Percentiles rank a stretch among this genome's conserved stretches.
phyloP scores from a whole-genome alignment of 1,140 invertebrate genomes.

The Procambarus clarkii region DNA sequence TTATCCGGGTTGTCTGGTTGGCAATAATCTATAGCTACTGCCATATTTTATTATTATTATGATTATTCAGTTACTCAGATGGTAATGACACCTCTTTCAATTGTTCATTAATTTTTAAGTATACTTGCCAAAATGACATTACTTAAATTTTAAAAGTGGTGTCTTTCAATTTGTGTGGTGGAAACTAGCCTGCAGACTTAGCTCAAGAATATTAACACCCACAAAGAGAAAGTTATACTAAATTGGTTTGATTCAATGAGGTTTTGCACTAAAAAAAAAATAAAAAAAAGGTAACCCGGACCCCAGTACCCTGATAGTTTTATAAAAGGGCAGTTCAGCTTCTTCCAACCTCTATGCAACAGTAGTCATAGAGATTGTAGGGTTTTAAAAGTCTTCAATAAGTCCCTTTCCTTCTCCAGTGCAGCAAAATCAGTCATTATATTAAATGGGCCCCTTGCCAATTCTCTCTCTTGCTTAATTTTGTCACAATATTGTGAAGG shows the following conservation, averaged over 20 bases:
- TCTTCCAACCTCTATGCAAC: conserved; percentile 40
- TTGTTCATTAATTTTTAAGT: neutral
- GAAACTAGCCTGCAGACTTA: neutral
- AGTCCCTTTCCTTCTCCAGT: neutral
- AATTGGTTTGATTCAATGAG: too few species aligned
- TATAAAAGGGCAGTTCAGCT: conserved; percentile 31
- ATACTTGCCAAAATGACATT: neutral
- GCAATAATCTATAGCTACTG: conserved; percentile 1
- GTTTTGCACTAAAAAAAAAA: too few species aligned
- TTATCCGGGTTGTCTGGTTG: conserved; percentile 17
- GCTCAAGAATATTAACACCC: too few species aligned
- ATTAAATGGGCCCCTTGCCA: conserved; percentile 22
- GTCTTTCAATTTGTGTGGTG: neutral
- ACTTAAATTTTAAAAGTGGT: too few species aligned
- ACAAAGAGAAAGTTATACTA: too few species aligned
- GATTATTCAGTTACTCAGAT: neutral
- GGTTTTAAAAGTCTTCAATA: conserved; percentile 24
- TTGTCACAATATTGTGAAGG: conserved; percentile 1
- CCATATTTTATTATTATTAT: neutral
- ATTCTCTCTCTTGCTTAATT: conserved; percentile 11
- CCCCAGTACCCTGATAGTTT: conserved; percentile 34
- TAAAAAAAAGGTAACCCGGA: neutral
- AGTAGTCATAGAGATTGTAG: conserved; percentile 46
- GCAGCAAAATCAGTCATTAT: conserved; percentile 8
- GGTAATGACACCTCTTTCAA: too few species aligned